Evolutionary conservation across 2,113 vertebrate species (phyloP).

Genomic region (Solea solea): DNA sequence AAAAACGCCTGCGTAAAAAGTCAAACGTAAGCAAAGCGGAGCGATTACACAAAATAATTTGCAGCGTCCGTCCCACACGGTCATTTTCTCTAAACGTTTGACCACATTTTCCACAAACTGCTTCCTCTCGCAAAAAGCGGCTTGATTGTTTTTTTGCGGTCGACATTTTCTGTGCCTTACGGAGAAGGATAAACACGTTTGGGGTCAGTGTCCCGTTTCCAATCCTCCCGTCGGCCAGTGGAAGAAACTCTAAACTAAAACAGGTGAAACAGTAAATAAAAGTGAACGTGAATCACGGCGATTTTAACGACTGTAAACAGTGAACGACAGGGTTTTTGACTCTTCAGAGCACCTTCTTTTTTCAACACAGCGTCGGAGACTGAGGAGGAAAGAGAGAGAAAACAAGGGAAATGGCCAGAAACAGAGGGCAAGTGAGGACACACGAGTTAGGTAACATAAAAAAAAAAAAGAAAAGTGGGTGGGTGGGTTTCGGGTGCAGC

Average conservation of each 20-base stretch:
- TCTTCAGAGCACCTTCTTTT: slow-evolving; percentile 3
- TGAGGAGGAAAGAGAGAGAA: background rate
- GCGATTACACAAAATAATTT: slow-evolving; percentile 10
- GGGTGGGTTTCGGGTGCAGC: background rate
- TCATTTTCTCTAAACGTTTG: slow-evolving; percentile 9
- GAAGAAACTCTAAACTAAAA: slow-evolving; percentile 3
- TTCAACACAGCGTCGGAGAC: background rate
- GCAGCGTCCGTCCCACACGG: slow-evolving; percentile 7
- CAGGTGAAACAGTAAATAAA: background rate
- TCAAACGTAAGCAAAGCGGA: too few species aligned
- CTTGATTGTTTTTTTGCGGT: slow-evolving; percentile 29
- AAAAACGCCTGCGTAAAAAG: too few species aligned
- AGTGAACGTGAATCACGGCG: background rate
- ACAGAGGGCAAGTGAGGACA: slow-evolving; percentile 48
- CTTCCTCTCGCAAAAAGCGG: slow-evolving; percentile 18
- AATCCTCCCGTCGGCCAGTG: slow-evolving; percentile 16
- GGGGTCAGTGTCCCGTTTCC: slow-evolving; percentile 10
- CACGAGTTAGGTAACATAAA: slow-evolving; percentile 26
- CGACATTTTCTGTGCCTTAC: slow-evolving; percentile 22
- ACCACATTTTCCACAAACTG: slow-evolving; percentile 39
- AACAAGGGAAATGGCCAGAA: slow-evolving; percentile 1
- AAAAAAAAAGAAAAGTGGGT: slow-evolving; percentile 23
- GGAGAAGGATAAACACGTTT: slow-evolving; percentile 12
- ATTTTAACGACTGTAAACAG: slow-evolving; percentile 12
- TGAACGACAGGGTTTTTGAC: slow-evolving; percentile 17